A percentile compares a stretch with the other conserved stretches of the same genome.
phyloP scores from a whole-genome alignment of 2,888 invertebrate genomes.

The Lumbricus terrestris region DNA sequence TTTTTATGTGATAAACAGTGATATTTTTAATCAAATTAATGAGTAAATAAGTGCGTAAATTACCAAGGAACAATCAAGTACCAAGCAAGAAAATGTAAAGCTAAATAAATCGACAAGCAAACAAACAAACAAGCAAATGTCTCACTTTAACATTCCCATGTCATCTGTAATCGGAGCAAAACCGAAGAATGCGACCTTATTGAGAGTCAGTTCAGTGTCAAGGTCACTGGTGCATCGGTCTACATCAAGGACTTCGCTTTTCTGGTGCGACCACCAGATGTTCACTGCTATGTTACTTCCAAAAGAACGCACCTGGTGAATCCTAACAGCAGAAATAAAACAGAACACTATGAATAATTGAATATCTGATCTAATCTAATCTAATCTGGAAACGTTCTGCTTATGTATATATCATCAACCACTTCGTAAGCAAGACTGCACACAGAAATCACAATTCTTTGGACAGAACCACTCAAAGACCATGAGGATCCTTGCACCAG shows the following conservation, averaged over 20 bases:
- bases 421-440: too few relatives aligned
- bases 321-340: conserved; percentile 40
- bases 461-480: too few relatives aligned
- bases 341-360: neutral
- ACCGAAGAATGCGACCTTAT: conserved; percentile 41
- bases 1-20: too few relatives aligned
- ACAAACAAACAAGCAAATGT: neutral
- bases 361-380: neutral
- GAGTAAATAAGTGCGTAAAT: neutral
- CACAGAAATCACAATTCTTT: too few relatives aligned
- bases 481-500: too few relatives aligned
- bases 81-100: neutral
- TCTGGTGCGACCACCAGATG: conserved; percentile 52
- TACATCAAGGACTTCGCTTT: conserved; percentile 40
- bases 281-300: conserved; percentile 54
- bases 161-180: conserved; percentile 37
- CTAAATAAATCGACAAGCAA: neutral
- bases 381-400: too few relatives aligned
- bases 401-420: too few relatives aligned
- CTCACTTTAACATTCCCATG: conserved; percentile 32
- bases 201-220: conserved; percentile 43
- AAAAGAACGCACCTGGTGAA: conserved; percentile 54
- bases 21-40: too few relatives aligned
- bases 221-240: conserved; percentile 41
- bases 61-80: neutral